Evolutionary conservation across 2,113 vertebrate genomes (phyloP), one percentile per base, ranked within the genome.

Genomic region (Nanger granti): DNA sequence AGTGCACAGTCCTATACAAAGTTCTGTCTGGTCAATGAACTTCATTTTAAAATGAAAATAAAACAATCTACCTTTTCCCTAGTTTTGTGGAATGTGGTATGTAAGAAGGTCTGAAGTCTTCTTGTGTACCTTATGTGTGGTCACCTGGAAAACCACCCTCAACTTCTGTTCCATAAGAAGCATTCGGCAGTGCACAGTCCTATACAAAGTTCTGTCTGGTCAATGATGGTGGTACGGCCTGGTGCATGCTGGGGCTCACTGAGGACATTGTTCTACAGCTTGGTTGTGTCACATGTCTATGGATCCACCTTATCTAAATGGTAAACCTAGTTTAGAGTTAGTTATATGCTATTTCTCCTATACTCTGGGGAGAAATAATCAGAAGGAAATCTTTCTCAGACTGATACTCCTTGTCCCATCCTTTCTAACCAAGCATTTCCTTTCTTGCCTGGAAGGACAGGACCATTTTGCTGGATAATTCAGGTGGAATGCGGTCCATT

Each of bases 191-290:
- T n/a, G 85, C 31, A 54, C 1, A 9, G 66, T n/a, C 7, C 24
- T 47, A 3, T 5, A 10, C 11, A 55, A 34, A n/a, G 57, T 31
- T 13, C 31, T 24, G 1, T 13, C 24, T 26, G 13, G 28, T 55
- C 44, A 34, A 1, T 4, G 8, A 52, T 1, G 44, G 55, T 24
- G 1, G 60, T 1, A 2, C 17, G 13, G 41, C 64, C 14, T 29
- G 49, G 15, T 4, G 6, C 34, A 8, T 1, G 11, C 7, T 29
- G 18, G 37, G 60, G 54, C 37, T 82, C 69, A 7, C 26, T 4
- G 9, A 89, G 26, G 83, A 64, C 29, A 9, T 9, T 10, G 49
- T 49, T 59, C 34, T 44, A 4, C 11, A 4, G 47, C 8, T n/a
- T 12, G 24, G 26, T 8, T 37, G 9, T 80, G 87, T 28, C 59